A percentile compares a stretch with the other conserved stretches of the same genome.
Evolutionary conservation across 2,797 vertebrate species (phyloP).

Genomic region (Catamblyrhynchus diadema): DNA sequence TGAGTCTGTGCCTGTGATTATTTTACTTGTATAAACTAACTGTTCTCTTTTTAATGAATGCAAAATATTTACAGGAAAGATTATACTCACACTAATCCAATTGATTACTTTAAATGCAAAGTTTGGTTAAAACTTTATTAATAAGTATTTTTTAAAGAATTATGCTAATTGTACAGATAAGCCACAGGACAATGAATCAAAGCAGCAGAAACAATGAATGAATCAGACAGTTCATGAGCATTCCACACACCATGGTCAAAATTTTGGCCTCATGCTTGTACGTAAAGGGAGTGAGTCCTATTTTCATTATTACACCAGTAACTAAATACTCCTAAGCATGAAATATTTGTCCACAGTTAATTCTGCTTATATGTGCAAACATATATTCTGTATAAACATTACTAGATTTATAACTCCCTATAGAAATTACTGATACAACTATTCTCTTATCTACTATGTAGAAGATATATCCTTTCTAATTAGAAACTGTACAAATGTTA

Average conservation of each 20-base stretch:
- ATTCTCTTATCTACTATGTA: background rate
- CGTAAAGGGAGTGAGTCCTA: background rate
- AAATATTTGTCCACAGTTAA: background rate
- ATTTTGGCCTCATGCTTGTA: background rate
- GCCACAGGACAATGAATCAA: slow-evolving; percentile 5
- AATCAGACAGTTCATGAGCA: background rate
- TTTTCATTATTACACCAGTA: background rate
- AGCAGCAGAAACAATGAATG: background rate
- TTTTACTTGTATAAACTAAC: slow-evolving; percentile 48
- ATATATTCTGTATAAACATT: background rate
- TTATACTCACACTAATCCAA: slow-evolving; percentile 48
- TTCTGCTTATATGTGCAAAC: background rate
- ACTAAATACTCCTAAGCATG: background rate
- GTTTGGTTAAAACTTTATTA: slow-evolving; percentile 52
- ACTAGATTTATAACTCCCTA: background rate
- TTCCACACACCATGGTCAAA: background rate
- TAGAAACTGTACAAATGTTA: background rate
- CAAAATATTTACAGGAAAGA: slow-evolving; percentile 62
- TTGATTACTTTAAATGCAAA: slow-evolving; percentile 41
- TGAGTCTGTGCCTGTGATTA: background rate
- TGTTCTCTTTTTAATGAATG: slow-evolving; percentile 47
- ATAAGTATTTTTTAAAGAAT: slow-evolving; percentile 37
- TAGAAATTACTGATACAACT: background rate
- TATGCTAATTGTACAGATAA: slow-evolving; percentile 25
- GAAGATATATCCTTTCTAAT: background rate